Evolutionary conservation across 1,140 invertebrate species (phyloP).

Genomic region (Drosophila willistoni): DNA sequence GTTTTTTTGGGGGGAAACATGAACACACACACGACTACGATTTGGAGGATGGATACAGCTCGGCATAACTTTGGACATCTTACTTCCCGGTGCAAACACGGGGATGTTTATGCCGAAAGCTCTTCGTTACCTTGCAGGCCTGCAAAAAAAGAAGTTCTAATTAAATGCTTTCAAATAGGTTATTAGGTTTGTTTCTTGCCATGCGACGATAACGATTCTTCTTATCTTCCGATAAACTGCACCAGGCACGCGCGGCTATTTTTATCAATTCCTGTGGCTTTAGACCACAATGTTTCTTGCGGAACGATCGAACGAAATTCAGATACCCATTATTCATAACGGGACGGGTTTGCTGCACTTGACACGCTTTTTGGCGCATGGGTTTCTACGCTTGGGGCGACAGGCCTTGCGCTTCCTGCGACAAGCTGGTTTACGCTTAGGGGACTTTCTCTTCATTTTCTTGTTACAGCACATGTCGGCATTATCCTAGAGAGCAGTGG

Average conservation of each 20-base stretch:
- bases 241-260: constrained; percentile 18
- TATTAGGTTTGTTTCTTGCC: not conserved
- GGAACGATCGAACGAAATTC: constrained; percentile 18
- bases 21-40: no score
- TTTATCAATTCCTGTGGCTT: constrained; percentile 9
- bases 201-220: constrained; percentile 21
- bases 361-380: not conserved
- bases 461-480: no score
- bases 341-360: constrained; percentile 31
- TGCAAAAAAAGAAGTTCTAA: not conserved
- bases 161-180: not conserved
- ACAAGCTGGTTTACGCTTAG: not conserved
- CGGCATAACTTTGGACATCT: no score
- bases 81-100: not conserved
- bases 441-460: no score
- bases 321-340: constrained; percentile 26
- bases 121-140: not conserved
- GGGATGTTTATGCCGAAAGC: not conserved
- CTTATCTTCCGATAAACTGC: not conserved
- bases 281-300: constrained; percentile 18
- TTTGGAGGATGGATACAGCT: no score
- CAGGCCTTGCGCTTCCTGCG: not conserved
- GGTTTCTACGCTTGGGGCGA: not conserved
- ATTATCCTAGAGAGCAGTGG: no score
- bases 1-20: no score